Evolutionary conservation across 2,113 vertebrate species (phyloP).

Genomic region (Charina bottae): DNA sequence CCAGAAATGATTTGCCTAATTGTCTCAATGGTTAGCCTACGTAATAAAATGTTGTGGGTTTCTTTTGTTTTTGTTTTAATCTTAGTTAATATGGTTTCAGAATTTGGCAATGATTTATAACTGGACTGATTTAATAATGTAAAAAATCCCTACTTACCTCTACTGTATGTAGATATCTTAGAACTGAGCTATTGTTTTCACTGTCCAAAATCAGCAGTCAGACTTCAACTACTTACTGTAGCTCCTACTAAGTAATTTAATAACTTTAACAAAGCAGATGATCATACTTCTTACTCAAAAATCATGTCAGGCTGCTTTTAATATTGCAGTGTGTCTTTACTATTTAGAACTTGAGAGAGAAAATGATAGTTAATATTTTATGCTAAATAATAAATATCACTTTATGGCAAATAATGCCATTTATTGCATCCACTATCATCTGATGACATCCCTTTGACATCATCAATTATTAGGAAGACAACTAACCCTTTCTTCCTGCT

Average conservation of each 20-base stretch:
- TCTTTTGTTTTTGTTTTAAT: neutral
- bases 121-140: neutral
- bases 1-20: neutral
- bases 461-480: too few relatives aligned
- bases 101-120: neutral
- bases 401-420: too few relatives aligned
- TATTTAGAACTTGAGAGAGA: too few relatives aligned
- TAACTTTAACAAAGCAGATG: constrained; percentile 37
- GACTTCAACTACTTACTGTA: neutral
- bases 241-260: neutral
- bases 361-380: too few relatives aligned
- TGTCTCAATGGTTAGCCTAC: neutral
- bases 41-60: neutral
- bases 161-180: neutral
- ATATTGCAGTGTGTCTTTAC: neutral
- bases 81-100: neutral
- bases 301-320: constrained; percentile 26
- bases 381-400: too few relatives aligned
- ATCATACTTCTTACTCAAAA: neutral
- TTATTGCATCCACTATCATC: neutral
- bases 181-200: neutral
- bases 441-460: too few relatives aligned
- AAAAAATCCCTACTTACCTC: too few relatives aligned
- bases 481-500: neutral
- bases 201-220: neutral